phyloP scores from a whole-genome alignment of 2,888 invertebrate genomes.

The Cynaeus angustus region DNA sequence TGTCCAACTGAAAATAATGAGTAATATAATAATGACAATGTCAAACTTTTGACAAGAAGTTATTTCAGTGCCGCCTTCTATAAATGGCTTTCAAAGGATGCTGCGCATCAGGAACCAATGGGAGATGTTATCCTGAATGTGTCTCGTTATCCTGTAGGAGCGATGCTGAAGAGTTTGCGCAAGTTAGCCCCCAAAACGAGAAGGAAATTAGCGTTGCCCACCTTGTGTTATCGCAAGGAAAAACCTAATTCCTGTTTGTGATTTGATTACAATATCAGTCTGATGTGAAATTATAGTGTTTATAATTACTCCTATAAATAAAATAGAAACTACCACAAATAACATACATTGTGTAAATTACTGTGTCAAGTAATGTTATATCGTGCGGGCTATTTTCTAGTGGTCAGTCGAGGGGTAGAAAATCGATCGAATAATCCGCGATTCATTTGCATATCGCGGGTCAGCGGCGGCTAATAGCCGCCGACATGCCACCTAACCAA shows the following conservation, averaged over 20 bases:
- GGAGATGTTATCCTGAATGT: conserved; percentile 5
- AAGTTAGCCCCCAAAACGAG: neutral
- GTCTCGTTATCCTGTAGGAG: conserved; percentile 7
- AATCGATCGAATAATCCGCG: conserved; percentile 62
- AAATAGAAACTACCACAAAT: conserved; percentile 33
- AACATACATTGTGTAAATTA: conserved; percentile 40
- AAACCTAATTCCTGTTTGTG: conserved; percentile 19
- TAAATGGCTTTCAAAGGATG: conserved; percentile 11
- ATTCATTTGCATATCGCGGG: conserved; percentile 63
- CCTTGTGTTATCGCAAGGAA: conserved; percentile 4
- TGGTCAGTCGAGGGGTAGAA: conserved; percentile 51
- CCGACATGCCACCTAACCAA: conserved; percentile 64
- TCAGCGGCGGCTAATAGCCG: conserved; percentile 65
- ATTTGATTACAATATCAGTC: conserved; percentile 26
- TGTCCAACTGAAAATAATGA: neutral
- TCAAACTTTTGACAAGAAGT: neutral
- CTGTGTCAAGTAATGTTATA: conserved; percentile 41
- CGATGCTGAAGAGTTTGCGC: conserved; percentile 7
- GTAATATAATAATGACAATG: too few species aligned
- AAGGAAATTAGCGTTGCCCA: neutral
- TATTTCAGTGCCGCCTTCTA: neutral
- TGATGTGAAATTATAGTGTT: conserved; percentile 16
- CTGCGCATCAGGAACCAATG: conserved; percentile 19
- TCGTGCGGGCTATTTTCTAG: conserved; percentile 41
- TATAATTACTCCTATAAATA: conserved; percentile 40